Base-by-base conservation (phyloP, 2,888 invertebrate species). In the Mamestra brassicae region DNA sequence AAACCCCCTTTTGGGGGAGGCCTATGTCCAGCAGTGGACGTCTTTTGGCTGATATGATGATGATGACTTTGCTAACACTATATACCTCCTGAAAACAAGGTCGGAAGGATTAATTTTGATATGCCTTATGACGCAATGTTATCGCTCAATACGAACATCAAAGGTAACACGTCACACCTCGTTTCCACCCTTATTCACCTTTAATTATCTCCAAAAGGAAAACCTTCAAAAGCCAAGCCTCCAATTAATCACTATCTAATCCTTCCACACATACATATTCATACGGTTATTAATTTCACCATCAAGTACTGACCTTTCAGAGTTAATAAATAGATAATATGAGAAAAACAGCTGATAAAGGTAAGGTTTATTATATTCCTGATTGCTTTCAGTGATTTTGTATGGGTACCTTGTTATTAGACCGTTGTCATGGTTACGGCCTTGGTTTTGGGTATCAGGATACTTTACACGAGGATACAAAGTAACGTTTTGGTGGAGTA, bases 301-400 rank as follows among this genome's bases (percentile, higher is more conserved):
- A 77, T 86, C 74, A 74, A 82, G 64, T 76, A 70, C 64, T 76
- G 68, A 81, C 81, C 76, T 76, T 84, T 64, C 17, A 4, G 10
- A 80, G 65, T 77, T 86, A 85, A 86, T 87, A 71, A 87, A 86
- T 75, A 85, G 86, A 87, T 84, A 81, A 83, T 85, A 84, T 77
- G 54, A 13, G 54, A 77, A 74, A 57, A 78, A 81, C 68, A 69
- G 17, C 58, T 74, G 83, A 87, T 89, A 87, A 82, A 77, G 50
- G 50, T 47, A 36, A 11, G 42, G 61, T 69, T 60, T 76, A 80
- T 72, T 57, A 26, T 73, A 45, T 58, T 64, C 58, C 42, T 78
- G 77, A 83, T 83, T 76, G 71, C 60, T 74, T 75, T 65, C 64
- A 63, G 60, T 74, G 81, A 82, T 76, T 81, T 84, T 57, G 50